Evolutionary conservation across 2,113 vertebrate species (phyloP).

Genomic region (Canis aureus): DNA sequence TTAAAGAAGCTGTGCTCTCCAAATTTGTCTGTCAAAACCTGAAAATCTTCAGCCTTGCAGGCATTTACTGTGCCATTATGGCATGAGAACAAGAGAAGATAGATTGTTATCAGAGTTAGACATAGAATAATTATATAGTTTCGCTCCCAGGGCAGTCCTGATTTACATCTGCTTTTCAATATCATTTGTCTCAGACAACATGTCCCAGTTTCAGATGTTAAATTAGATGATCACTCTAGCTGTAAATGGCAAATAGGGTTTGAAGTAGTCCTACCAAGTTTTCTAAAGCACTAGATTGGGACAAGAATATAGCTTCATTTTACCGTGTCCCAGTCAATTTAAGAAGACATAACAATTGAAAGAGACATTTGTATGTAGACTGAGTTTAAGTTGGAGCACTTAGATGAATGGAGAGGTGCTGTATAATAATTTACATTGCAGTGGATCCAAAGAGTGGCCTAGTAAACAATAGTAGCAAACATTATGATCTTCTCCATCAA

Average conservation of each 20-base stretch:
- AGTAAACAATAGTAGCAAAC: not conserved
- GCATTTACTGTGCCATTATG: not conserved
- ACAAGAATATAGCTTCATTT: not conserved
- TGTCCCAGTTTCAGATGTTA: not conserved
- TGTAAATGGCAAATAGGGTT: not conserved
- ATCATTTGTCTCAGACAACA: not conserved
- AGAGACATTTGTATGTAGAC: not conserved
- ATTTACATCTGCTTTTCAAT: constrained; percentile 20
- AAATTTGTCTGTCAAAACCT: not conserved
- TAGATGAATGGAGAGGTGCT: not conserved
- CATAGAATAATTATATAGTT: not conserved
- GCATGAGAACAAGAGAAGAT: not conserved
- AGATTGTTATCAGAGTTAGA: not conserved
- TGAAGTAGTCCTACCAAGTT: not conserved
- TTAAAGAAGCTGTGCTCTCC: not conserved
- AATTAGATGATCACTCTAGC: not conserved
- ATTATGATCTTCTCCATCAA: not conserved
- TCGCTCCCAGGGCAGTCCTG: not conserved
- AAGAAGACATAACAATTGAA: not conserved
- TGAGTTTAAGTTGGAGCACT: not conserved
- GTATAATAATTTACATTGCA: not conserved
- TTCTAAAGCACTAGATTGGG: not conserved
- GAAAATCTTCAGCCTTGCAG: not conserved
- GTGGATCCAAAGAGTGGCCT: not conserved
- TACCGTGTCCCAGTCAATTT: not conserved